Percentiles rank a stretch among this genome's conserved stretches.
Evolutionary conservation across 2,113 vertebrate species (phyloP).

Genomic region (Nerophis lumbriciformis): DNA sequence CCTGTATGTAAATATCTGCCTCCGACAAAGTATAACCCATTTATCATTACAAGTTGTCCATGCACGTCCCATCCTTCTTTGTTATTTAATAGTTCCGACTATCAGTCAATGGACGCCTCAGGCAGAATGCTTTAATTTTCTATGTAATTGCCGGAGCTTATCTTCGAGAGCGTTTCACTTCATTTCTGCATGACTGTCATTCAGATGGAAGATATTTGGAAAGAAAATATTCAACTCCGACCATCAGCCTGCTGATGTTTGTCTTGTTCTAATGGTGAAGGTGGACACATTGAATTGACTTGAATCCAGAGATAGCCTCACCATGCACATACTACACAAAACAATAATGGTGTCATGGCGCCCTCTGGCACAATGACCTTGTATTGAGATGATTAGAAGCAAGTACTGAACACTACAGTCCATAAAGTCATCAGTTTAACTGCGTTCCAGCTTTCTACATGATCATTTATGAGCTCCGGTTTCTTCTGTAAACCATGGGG

Average conservation of each 20-base stretch:
- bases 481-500: no score
- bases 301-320: neutral
- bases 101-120: neutral
- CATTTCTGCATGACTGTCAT: conserved; percentile 20
- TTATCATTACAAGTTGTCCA: neutral
- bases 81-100: neutral
- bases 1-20: no score
- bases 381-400: neutral
- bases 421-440: no score
- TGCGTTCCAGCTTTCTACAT: no score
- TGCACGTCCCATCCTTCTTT: neutral
- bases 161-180: conserved; percentile 5
- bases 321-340: neutral
- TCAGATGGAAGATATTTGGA: conserved; percentile 16
- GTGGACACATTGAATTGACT: neutral
- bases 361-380: neutral
- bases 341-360: neutral
- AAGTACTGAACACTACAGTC: no score
- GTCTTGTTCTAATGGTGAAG: no score
- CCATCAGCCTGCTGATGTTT: neutral
- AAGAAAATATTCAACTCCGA: no score
- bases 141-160: neutral
- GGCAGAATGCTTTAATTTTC: neutral
- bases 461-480: no score
- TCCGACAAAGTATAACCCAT: no score